Conservation (phyloP, 2,113 vertebrate genomes). For the Bubalus kerabau region DNA sequence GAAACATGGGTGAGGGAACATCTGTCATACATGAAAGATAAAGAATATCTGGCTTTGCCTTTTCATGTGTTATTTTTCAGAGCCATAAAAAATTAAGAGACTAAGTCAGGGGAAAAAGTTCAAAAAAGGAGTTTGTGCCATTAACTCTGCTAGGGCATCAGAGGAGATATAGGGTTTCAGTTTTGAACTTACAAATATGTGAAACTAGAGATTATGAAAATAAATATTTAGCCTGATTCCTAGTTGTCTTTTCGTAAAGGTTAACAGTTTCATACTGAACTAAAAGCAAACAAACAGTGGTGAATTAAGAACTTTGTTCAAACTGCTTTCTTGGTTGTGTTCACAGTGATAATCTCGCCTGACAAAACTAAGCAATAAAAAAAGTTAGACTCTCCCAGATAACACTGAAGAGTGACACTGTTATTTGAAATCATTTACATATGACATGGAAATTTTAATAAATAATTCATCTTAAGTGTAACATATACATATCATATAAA, state of each 20-base stretch:
- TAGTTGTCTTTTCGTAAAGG: conserved; percentile 73
- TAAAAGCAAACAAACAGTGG: conserved; percentile 78
- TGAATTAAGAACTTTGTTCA: conserved; percentile 74
- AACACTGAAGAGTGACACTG: not conserved
- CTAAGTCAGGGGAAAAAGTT: conserved; percentile 60
- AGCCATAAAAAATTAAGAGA: conserved; percentile 55
- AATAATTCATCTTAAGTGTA: not conserved
- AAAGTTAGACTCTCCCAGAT: not conserved
- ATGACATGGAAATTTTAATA: not conserved
- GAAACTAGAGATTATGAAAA: conserved; percentile 81
- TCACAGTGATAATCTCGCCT: conserved; percentile 59
- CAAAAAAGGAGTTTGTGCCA: conserved; percentile 55
- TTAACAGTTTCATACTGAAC: conserved; percentile 76
- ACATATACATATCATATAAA: not conserved
- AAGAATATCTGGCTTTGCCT: conserved; percentile 60
- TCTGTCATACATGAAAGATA: conserved; percentile 66
- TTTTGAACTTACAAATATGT: conserved; percentile 80
- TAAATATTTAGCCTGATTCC: conserved; percentile 79
- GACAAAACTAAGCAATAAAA: conserved; percentile 63
- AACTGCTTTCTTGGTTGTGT: conserved; percentile 61
- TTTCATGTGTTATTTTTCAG: conserved; percentile 66
- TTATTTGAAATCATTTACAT: not conserved
- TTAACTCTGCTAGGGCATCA: conserved; percentile 66
- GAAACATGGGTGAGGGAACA: conserved; percentile 51
- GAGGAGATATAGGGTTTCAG: conserved; percentile 79